Evolutionary conservation across 2,113 vertebrate species (phyloP), one percentile per base, ranked within the genome.

Genomic region (human): DNA sequence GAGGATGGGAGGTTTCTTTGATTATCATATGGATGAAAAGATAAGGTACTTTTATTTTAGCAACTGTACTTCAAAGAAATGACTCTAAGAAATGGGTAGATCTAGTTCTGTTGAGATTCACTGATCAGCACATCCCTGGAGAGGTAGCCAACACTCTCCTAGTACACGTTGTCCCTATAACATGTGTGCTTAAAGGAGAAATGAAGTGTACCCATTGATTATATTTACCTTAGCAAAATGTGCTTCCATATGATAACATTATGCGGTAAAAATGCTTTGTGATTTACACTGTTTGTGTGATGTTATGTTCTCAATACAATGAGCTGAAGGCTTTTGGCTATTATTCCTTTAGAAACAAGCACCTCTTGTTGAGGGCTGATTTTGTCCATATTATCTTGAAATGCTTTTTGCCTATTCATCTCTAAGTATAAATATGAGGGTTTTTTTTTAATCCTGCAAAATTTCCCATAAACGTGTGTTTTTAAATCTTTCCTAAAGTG

Each of bases 291-390:
- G 73, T 66, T 75, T 88, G 35, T 85, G 30, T 93, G 70, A 70
- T 84, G 45, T 79, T 57, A 18, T 95, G 48, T 11, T 81, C 14
- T 89, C 68, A 66, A n/a, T 81, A 91, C 35, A 66, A 20, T 66
- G 17, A 66, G 12, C 5, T 72, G 38, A 93, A 91, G 30, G 7
- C 18, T 59, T 96, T 92, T 87, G 84, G 25, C 22, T 73, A 50
- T 80, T 90, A 85, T 90, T 68, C 38, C 23, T 95, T 94, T 89
- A 95, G 57, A 89, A 96, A 89, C 27, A 72, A 89, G 7, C 76
- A 13, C 35, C 64, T 91, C 93, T 89, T 93, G 8, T 96, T 91
- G 25, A 66, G 38, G 38, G 0, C 25, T 75, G 64, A 66, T 38
- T 38, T 80, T 76, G 48, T 43, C 35, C 48, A 64, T 32, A 90